A percentile compares a stretch with the other conserved stretches of the same genome.
Conservation (phyloP, 2,888 invertebrate species). For the Cheilosia vernalis region DNA sequence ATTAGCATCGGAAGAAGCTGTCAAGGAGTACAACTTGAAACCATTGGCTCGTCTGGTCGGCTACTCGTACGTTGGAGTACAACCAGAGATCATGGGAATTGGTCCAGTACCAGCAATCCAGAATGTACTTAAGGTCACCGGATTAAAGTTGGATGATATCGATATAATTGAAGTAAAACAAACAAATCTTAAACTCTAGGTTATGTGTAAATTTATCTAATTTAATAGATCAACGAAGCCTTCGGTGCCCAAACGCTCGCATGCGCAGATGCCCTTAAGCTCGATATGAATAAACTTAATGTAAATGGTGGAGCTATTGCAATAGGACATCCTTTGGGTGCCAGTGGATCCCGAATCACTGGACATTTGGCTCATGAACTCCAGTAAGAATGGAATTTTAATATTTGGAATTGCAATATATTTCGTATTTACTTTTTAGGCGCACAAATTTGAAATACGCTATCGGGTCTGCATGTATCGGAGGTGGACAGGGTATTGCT, state of each 20-base stretch:
- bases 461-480: slow-evolving; percentile 98
- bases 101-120: slow-evolving; percentile 97
- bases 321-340: slow-evolving; percentile 98
- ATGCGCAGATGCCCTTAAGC: slow-evolving; percentile 93
- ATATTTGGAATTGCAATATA: slow-evolving; percentile 76
- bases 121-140: slow-evolving; percentile 91
- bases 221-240: slow-evolving; percentile 96
- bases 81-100: slow-evolving; percentile 98
- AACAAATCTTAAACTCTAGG: not conserved
- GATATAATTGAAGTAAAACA: slow-evolving; percentile 93
- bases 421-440: slow-evolving; percentile 84
- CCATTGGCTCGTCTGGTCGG: slow-evolving; percentile 96
- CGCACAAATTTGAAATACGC: slow-evolving; percentile 92
- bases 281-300: slow-evolving; percentile 95
- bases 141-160: slow-evolving; percentile 92
- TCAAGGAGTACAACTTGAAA: slow-evolving; percentile 90
- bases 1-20: slow-evolving; percentile 95
- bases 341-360: slow-evolving; percentile 96
- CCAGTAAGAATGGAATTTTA: slow-evolving; percentile 85
- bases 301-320: slow-evolving; percentile 98
- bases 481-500: slow-evolving; percentile 99
- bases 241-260: slow-evolving; percentile 97
- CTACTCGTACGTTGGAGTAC: slow-evolving; percentile 97
- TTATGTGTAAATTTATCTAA: slow-evolving; percentile 10
- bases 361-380: slow-evolving; percentile 96